Evolutionary conservation across 2,797 vertebrate genomes (phyloP).

Genomic region (Scyliorhinus canicula): DNA sequence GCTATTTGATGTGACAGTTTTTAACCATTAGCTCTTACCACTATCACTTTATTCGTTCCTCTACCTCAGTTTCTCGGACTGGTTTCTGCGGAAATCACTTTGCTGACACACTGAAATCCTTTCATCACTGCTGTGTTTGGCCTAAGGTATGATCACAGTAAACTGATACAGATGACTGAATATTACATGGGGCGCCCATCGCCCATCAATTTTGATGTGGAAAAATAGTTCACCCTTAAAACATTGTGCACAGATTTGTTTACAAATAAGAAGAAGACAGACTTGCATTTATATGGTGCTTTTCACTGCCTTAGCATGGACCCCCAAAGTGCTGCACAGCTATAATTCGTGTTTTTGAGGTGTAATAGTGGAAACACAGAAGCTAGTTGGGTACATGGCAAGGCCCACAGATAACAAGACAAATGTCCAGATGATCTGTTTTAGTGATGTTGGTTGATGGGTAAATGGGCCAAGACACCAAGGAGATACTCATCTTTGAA

Average conservation of each 20-base stretch:
- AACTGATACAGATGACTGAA: neutral
- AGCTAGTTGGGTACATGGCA: neutral
- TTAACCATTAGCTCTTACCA: neutral
- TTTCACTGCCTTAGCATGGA: neutral
- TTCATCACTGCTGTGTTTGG: no score
- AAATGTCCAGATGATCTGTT: neutral
- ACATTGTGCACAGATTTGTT: neutral
- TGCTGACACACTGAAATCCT: neutral
- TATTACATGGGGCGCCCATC: neutral
- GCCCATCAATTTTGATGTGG: neutral
- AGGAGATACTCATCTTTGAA: neutral
- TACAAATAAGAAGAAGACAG: neutral
- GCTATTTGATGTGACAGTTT: neutral
- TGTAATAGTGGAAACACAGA: neutral
- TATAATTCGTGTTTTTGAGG: neutral
- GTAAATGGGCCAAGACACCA: neutral
- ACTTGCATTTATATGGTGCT: no score
- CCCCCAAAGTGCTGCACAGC: neutral
- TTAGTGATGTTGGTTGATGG: no score
- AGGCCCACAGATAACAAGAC: neutral
- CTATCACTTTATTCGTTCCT: neutral
- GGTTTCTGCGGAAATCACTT: neutral
- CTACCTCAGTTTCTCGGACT: neutral
- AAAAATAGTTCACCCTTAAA: neutral
- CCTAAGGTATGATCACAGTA: neutral